Conservation (phyloP, 2,797 vertebrate genomes). For the Helarctos malayanus region DNA sequence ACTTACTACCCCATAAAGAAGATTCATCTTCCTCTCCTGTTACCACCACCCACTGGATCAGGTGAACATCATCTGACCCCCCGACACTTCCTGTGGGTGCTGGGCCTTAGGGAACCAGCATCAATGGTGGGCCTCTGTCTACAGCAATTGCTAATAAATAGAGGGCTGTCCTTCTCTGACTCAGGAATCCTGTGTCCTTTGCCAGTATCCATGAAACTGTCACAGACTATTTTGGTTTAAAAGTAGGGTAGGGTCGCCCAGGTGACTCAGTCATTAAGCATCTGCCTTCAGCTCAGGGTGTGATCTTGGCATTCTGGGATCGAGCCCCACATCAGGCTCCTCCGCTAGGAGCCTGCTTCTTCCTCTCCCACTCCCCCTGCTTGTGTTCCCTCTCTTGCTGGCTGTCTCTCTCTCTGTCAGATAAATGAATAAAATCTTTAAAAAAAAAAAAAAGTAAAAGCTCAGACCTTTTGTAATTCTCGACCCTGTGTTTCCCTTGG, state of each 20-base stretch:
- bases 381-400: no score
- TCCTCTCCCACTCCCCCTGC: no score
- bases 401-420: no score
- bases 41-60: no score
- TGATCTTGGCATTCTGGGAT: no score
- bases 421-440: no score
- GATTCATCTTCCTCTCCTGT: background rate
- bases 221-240: background rate
- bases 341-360: no score
- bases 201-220: background rate
- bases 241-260: background rate
- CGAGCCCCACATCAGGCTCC: no score
- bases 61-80: background rate
- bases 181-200: background rate
- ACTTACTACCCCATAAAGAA: background rate
- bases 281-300: no score
- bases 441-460: background rate
- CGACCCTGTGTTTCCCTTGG: background rate
- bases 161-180: background rate
- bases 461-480: background rate
- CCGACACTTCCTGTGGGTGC: background rate
- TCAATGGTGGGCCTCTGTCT: background rate
- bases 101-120: background rate
- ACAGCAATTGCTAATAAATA: background rate
- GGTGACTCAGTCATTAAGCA: no score